Evolutionary conservation across 1,140 invertebrate genomes (phyloP).

Genomic region (Musca domestica): DNA sequence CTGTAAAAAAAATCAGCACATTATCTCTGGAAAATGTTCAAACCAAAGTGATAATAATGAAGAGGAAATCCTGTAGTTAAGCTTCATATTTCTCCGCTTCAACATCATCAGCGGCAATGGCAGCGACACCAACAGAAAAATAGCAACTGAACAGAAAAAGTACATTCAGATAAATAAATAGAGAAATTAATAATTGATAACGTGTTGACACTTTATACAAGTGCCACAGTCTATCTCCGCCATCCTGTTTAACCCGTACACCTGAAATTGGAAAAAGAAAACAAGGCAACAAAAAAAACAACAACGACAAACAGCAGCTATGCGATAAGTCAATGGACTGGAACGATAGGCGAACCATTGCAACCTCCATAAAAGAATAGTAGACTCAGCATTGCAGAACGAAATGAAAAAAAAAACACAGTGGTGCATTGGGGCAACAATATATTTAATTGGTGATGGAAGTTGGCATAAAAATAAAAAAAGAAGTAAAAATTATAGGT

Average conservation of each 20-base stretch:
- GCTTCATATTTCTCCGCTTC: neutral
- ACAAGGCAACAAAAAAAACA: neutral
- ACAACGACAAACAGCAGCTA: too few relatives aligned
- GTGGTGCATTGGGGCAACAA: too few relatives aligned
- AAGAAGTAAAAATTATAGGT: too few relatives aligned
- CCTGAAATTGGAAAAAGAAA: neutral
- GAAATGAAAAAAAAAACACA: too few relatives aligned
- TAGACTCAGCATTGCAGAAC: too few relatives aligned
- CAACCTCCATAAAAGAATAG: too few relatives aligned
- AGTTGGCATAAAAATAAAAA: too few relatives aligned
- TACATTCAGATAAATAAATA: neutral
- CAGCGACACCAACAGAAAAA: neutral
- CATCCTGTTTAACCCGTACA: slow-evolving; percentile 1
- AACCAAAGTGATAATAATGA: slow-evolving; percentile 3
- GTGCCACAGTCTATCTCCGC: neutral
- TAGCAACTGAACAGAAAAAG: neutral
- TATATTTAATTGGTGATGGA: too few relatives aligned
- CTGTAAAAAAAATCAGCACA: neutral
- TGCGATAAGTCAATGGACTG: too few relatives aligned
- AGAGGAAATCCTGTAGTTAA: slow-evolving; percentile 13
- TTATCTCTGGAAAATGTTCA: neutral
- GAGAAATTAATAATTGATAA: slow-evolving; percentile 16
- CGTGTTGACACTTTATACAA: neutral
- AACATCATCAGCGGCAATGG: neutral
- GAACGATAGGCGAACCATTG: too few relatives aligned